A percentile compares a stretch with the other conserved stretches of the same genome.
Conservation (phyloP, 1,140 invertebrate species). For the Pissodes strobi region DNA sequence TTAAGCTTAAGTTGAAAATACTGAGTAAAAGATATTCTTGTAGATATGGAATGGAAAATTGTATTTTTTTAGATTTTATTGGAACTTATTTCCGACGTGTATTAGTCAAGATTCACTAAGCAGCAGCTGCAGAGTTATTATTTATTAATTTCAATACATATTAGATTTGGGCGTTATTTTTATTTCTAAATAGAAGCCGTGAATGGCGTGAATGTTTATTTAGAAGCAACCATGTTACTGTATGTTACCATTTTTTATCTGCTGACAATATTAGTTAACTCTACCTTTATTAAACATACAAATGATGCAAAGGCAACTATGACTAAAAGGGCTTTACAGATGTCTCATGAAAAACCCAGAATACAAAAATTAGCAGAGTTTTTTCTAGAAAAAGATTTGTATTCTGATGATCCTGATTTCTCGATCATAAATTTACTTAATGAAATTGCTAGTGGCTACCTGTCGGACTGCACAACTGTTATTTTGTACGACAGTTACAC, state of each 20-base stretch:
- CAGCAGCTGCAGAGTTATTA: slow-evolving; percentile 21
- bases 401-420: slow-evolving; percentile 55
- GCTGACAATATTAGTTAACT: background rate
- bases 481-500: slow-evolving; percentile 65
- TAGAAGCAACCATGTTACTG: background rate
- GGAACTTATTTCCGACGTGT: no score
- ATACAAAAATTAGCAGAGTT: slow-evolving; percentile 47
- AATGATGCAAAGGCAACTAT: background rate
- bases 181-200: background rate
- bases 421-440: slow-evolving; percentile 63
- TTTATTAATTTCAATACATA: slow-evolving; percentile 31
- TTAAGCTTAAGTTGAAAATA: no score
- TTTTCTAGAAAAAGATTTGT: slow-evolving; percentile 43
- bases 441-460: slow-evolving; percentile 62
- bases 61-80: no score
- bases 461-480: slow-evolving; percentile 63
- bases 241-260: background rate
- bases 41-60: no score
- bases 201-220: no score
- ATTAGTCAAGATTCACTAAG: no score
- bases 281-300: background rate
- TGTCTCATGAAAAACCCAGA: slow-evolving; percentile 50
- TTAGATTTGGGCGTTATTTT: slow-evolving; percentile 1
- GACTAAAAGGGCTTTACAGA: slow-evolving; percentile 50
- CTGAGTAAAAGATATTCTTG: no score